Evolutionary conservation across 2,888 invertebrate genomes (phyloP).

Genomic region (Leptinotarsa peninsularis): DNA sequence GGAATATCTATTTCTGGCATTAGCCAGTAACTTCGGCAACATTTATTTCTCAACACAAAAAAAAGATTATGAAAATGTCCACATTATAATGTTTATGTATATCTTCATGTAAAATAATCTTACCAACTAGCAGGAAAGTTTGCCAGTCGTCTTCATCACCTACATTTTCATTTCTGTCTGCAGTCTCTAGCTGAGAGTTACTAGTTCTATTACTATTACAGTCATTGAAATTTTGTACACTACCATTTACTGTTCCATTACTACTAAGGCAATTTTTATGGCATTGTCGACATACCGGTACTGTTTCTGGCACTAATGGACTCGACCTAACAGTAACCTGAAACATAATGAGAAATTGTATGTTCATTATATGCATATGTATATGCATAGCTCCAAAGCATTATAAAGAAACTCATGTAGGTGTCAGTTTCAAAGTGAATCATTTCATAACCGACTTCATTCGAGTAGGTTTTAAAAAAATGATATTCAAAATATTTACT

Average conservation of each 20-base stretch:
- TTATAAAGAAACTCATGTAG: no score
- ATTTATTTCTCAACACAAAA: no score
- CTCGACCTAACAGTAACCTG: conserved; percentile 84
- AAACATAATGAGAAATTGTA: conserved; percentile 43
- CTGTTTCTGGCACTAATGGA: conserved; percentile 78
- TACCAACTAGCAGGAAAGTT: conserved; percentile 76
- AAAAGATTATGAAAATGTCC: no score
- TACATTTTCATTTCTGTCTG: conserved; percentile 36
- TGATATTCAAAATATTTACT: no score
- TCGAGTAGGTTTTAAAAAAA: no score
- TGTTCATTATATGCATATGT: no score
- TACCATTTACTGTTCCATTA: conserved; percentile 47
- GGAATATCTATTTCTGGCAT: no score
- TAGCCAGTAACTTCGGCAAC: no score
- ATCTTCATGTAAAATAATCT: background rate
- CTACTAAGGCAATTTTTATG: conserved; percentile 79
- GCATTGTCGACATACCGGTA: conserved; percentile 82
- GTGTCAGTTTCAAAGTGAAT: no score
- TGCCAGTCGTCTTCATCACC: conserved; percentile 72
- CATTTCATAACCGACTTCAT: no score
- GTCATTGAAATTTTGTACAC: conserved; percentile 54
- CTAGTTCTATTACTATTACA: conserved; percentile 40
- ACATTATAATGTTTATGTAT: no score
- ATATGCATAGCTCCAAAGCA: no score
- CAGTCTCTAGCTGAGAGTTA: conserved; percentile 37